Percentiles rank a stretch among this genome's conserved stretches.
Evolutionary conservation across 2,888 invertebrate genomes (phyloP).

Genomic region (Drosophila longiperda): DNA sequence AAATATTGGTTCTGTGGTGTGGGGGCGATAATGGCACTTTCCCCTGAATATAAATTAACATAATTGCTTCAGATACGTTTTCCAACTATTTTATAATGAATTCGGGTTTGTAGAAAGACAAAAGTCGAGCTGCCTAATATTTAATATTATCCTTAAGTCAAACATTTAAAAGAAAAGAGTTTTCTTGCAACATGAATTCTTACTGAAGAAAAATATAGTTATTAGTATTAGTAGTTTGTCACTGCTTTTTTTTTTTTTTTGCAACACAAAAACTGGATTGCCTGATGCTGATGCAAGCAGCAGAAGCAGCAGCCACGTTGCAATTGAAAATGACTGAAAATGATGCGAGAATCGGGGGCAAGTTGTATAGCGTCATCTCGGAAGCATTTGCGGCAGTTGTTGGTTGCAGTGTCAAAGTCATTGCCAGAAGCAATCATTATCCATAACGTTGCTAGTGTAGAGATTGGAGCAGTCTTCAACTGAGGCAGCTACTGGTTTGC

Average conservation of each 20-base stretch:
- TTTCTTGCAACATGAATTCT: not conserved
- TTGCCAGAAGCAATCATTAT: conserved; percentile 41
- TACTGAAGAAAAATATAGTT: not conserved
- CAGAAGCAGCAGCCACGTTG: conserved; percentile 9
- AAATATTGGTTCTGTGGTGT: too few species aligned
- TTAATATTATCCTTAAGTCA: not conserved
- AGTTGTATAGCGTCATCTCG: conserved; percentile 31
- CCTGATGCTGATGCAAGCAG: too few species aligned
- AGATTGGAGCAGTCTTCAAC: conserved; percentile 13
- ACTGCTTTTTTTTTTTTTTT: conserved; percentile 19
- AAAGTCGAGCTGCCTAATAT: not conserved
- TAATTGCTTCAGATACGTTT: not conserved
- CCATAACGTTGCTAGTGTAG: conserved; percentile 27
- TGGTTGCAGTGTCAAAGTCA: conserved; percentile 35
- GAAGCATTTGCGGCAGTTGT: conserved; percentile 29
- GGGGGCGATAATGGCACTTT: not conserved
- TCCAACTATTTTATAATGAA: not conserved
- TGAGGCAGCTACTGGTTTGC: conserved; percentile 14
- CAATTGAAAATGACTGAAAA: conserved; percentile 42
- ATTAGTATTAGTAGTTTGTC: conserved; percentile 22
- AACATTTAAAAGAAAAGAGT: not conserved
- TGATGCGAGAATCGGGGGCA: conserved; percentile 23
- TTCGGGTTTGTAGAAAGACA: not conserved
- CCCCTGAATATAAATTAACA: not conserved
- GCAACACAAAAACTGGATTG: conserved; percentile 4